Evolutionary conservation across 2,888 invertebrate genomes (phyloP).

Genomic region (Campoletis raptor): DNA sequence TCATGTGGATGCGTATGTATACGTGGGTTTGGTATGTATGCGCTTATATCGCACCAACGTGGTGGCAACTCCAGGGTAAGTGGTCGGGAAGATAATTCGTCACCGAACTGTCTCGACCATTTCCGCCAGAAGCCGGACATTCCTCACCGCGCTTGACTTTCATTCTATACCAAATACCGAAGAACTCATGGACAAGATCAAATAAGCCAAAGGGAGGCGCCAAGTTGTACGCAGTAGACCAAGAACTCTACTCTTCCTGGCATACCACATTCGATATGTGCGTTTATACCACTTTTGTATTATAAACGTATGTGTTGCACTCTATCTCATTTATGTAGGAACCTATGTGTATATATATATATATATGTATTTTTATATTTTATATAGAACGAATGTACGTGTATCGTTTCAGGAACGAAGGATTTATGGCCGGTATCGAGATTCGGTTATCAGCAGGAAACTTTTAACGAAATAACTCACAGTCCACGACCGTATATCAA

Average conservation of each 20-base stretch:
- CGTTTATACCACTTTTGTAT: slow-evolving; percentile 1
- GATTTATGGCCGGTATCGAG: slow-evolving; percentile 73
- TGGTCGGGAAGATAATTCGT: slow-evolving; percentile 73
- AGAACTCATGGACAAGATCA: slow-evolving; percentile 32
- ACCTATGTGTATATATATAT: background rate
- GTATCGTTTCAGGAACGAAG: slow-evolving; percentile 71
- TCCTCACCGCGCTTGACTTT: slow-evolving; percentile 60
- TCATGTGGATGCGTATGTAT: background rate
- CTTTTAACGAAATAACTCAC: slow-evolving; percentile 74
- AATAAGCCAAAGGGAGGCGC: slow-evolving; percentile 1
- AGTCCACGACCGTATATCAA: slow-evolving; percentile 67
- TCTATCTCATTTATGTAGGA: background rate
- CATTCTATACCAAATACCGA: slow-evolving; percentile 27
- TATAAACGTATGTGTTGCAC: background rate
- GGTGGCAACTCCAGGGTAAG: slow-evolving; percentile 67
- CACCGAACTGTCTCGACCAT: slow-evolving; percentile 71
- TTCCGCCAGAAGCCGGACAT: slow-evolving; percentile 73
- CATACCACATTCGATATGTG: slow-evolving; percentile 8
- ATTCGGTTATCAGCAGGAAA: slow-evolving; percentile 73
- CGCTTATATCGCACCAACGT: slow-evolving; percentile 12
- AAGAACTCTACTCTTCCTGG: slow-evolving; percentile 1
- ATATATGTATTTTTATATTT: slow-evolving; percentile 33
- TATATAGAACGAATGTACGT: slow-evolving; percentile 59
- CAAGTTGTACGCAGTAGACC: background rate
- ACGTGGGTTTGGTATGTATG: slow-evolving; percentile 24